These are phyloP conservation scores for Tachysurus fulvidraco DNA, from an alignment of 2,113 vertebrate species.

Conservation along the genomic window DNA sequence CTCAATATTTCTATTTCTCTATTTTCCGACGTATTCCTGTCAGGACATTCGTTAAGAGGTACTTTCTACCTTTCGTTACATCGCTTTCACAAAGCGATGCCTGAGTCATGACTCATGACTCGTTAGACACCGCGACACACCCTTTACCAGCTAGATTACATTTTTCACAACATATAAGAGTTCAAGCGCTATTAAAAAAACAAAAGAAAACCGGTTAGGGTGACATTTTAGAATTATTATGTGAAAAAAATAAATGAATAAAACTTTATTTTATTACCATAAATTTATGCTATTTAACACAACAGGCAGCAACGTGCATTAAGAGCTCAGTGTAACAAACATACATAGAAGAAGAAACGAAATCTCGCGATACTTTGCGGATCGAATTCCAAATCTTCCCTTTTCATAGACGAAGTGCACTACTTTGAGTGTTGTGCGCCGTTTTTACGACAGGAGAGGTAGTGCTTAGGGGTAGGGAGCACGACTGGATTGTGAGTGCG, in stretches of 20 bases:
- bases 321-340: background rate
- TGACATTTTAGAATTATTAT: background rate
- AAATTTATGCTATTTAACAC: background rate
- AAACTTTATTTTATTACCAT: background rate
- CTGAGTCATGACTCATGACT: background rate
- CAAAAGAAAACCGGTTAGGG: background rate
- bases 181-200: background rate
- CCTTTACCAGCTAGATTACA: background rate
- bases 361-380: constrained; percentile 35
- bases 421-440: background rate
- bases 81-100: background rate
- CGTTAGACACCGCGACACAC: background rate
- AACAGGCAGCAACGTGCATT: background rate
- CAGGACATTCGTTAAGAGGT: background rate
- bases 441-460: background rate
- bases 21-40: background rate
- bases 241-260: background rate
- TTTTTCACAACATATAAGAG: background rate
- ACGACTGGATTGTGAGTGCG: background rate
- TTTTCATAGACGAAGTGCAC: background rate
- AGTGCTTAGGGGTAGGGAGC: background rate
- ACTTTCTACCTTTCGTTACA: background rate
- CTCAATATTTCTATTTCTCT: background rate
- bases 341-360: constrained; percentile 18
- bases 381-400: background rate